Conservation (phyloP, 2,888 invertebrate species). For the Polia nebulosa region DNA sequence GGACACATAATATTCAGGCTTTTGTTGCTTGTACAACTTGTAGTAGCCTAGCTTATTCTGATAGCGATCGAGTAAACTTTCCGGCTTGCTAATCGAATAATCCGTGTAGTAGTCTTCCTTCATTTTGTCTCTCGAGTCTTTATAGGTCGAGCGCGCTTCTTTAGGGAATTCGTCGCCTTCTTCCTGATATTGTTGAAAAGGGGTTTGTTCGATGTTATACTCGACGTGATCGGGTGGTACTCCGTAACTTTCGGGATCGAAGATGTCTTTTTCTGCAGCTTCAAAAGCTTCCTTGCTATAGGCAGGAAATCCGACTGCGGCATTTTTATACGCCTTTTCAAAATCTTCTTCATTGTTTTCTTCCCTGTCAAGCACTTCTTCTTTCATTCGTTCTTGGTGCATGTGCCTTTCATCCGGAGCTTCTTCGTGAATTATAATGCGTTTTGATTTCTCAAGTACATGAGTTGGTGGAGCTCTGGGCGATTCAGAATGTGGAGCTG, state of each 20-base stretch:
- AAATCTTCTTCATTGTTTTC: conserved; percentile 87
- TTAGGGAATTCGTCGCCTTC: conserved; percentile 83
- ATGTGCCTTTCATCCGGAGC: conserved; percentile 79
- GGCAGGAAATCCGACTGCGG: conserved; percentile 86
- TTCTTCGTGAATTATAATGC: conserved; percentile 81
- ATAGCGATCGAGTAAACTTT: conserved; percentile 78
- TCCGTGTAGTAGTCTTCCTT: conserved; percentile 84
- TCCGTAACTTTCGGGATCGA: conserved; percentile 82
- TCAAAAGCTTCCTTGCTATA: conserved; percentile 76
- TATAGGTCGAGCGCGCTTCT: conserved; percentile 79
- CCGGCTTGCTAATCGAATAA: conserved; percentile 82
- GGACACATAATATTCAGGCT: conserved; percentile 77
- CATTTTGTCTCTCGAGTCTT: conserved; percentile 81
- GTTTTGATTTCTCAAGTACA: conserved; percentile 82
- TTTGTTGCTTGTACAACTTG: conserved; percentile 81
- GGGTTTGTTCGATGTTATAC: conserved; percentile 78
- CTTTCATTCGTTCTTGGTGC: conserved; percentile 77
- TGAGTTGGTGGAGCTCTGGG: conserved; percentile 69
- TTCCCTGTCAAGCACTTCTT: conserved; percentile 79
- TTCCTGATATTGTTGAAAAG: conserved; percentile 83
- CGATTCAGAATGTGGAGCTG: conserved; percentile 59
- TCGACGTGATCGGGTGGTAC: conserved; percentile 72
- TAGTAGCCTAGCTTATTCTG: conserved; percentile 84
- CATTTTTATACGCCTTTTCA: conserved; percentile 85
- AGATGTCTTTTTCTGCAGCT: conserved; percentile 80